Evolutionary conservation across 2,888 invertebrate species (phyloP).

Genomic region (Agrotis segetum): DNA sequence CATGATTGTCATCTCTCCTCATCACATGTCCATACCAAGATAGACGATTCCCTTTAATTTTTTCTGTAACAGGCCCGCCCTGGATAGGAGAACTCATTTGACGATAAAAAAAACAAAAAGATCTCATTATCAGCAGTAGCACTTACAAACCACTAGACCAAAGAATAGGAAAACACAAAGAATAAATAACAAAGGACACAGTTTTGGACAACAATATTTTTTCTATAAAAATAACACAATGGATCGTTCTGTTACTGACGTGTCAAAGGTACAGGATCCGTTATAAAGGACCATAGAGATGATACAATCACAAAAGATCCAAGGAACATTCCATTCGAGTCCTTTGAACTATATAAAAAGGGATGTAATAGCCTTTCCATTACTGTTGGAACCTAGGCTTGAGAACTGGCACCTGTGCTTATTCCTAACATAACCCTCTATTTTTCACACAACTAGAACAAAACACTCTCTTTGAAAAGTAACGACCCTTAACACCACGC

Average conservation of each 20-base stretch:
- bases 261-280: neutral
- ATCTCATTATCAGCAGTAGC: no score
- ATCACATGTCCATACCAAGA: no score
- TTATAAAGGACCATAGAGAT: neutral
- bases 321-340: neutral
- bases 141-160: neutral
- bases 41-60: no score
- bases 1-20: no score
- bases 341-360: neutral
- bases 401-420: neutral
- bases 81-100: no score
- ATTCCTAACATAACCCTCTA: no score
- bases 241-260: neutral
- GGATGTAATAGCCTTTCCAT: neutral
- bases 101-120: no score
- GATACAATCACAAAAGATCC: neutral
- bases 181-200: neutral
- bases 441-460: no score
- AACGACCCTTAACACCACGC: no score
- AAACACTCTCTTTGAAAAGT: no score
- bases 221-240: neutral
- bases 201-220: neutral
- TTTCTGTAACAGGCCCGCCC: no score
- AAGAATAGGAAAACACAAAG: neutral
- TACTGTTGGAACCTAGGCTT: neutral